phyloP scores from a whole-genome alignment of 2,797 vertebrate species.

The Chelon labrosus region DNA sequence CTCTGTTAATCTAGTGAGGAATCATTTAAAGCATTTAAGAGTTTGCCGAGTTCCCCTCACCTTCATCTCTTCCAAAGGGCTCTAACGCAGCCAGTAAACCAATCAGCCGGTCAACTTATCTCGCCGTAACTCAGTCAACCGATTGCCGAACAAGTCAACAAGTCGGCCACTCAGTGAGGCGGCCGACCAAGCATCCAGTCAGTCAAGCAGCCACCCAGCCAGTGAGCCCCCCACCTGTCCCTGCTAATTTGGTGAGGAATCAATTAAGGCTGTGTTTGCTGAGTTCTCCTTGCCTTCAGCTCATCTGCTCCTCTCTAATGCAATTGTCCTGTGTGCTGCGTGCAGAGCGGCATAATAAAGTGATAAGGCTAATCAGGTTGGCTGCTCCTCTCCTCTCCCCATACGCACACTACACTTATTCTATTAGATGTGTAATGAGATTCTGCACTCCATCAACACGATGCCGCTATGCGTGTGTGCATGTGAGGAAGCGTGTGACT shows the following conservation, averaged over 20 bases:
- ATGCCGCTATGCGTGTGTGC: constrained; percentile 70
- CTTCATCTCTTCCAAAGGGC: constrained; percentile 40
- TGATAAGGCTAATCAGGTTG: constrained; percentile 98
- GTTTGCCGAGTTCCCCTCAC: constrained; percentile 36
- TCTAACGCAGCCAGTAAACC: constrained; percentile 40
- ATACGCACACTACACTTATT: constrained; percentile 97
- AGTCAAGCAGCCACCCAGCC: constrained; percentile 71
- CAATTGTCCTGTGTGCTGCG: constrained; percentile 96
- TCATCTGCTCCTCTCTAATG: constrained; percentile 95
- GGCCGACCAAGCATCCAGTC: constrained; percentile 62
- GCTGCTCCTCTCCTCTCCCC: constrained; percentile 85
- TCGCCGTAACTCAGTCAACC: constrained; percentile 46
- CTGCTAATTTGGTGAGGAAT: constrained; percentile 89
- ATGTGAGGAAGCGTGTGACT: constrained; percentile 46
- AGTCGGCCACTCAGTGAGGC: constrained; percentile 61
- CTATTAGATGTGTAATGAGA: constrained; percentile 99
- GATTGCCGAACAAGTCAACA: constrained; percentile 66
- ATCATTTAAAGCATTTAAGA: constrained; percentile 38
- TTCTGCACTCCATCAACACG: constrained; percentile 91
- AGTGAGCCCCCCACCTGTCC: constrained; percentile 81
- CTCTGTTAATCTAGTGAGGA: constrained; percentile 34
- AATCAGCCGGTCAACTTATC: constrained; percentile 44
- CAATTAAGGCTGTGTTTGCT: constrained; percentile 87
- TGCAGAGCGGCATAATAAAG: constrained; percentile 96
- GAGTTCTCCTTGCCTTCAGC: constrained; percentile 93